phyloP scores from a whole-genome alignment of 2,888 invertebrate species.

The Ormia ochracea region DNA sequence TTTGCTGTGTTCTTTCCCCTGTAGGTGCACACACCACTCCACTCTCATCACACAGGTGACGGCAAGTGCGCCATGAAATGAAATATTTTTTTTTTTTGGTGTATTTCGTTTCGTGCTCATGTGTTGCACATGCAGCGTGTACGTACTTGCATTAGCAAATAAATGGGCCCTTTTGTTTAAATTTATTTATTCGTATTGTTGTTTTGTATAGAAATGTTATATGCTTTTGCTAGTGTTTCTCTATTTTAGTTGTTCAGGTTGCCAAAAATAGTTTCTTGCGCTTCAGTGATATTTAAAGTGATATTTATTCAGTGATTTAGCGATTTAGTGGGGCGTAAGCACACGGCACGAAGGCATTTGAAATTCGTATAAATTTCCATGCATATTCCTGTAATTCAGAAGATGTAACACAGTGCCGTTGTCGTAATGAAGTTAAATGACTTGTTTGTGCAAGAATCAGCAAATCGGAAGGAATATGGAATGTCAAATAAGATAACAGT shows the following conservation, averaged over 20 bases:
- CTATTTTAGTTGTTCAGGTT: constrained; percentile 24
- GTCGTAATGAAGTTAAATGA: too few species aligned
- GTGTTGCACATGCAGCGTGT: background rate
- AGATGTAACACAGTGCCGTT: too few species aligned
- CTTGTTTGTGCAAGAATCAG: too few species aligned
- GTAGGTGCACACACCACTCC: background rate
- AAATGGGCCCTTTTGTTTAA: constrained; percentile 8
- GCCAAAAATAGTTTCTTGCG: constrained; percentile 45
- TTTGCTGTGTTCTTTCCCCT: too few species aligned
- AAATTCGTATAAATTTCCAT: too few species aligned
- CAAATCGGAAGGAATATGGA: too few species aligned
- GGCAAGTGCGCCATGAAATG: background rate
- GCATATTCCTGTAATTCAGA: too few species aligned
- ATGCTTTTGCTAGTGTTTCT: background rate
- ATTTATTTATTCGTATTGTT: background rate
- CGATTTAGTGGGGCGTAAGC: background rate
- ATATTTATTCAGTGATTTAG: too few species aligned
- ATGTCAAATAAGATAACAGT: too few species aligned
- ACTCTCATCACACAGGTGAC: background rate
- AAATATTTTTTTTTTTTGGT: too few species aligned
- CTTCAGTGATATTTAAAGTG: constrained; percentile 35
- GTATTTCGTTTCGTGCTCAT: constrained; percentile 25
- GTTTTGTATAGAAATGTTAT: constrained; percentile 6
- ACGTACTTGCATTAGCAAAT: constrained; percentile 33
- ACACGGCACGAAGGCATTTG: too few species aligned